Base-by-base conservation (phyloP, 1,140 invertebrate genomes). In the Eumaeus atala region DNA sequence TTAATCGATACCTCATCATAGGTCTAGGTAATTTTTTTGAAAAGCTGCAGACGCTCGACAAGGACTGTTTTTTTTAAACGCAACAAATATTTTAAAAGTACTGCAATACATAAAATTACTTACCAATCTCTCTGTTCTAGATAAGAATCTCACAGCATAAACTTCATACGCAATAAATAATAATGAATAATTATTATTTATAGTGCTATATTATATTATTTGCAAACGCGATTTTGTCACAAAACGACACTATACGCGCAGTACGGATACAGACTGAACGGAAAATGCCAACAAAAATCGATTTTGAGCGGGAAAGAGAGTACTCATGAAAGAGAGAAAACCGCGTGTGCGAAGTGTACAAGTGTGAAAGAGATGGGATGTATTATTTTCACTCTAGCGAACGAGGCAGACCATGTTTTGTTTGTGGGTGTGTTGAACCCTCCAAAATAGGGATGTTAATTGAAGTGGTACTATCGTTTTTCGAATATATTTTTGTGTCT, bases 381-480 rank as follows among this genome's bases (percentile, higher is more conserved):
- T 9, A 44, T 18, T 42, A 33, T 54, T 38, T 55, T 53, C 37
- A 9, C 42, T 42, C 21, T 38, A 37, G 51, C 51, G 37, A 52
- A 42, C 38, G 51, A 52, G 51, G 51, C 40, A 51, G 40, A 35
- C 61, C 59, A 44, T 59, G 53, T 54, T 63, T 60, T 60, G 57
- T 64, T 64, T 56, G 62, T 53, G 51, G 54, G 66, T 67, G 63
- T 63, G 68, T 75, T 61, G 66, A 66, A 72, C 67, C 64, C 66
- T 64, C 51, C 35, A 58, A 66, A 72, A 67, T 56, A 63, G 69
- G 73, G 67, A 53, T 66, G 61, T 48, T 66, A 61, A 49, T 36
- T 48, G 44, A 35, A 42, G 53, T 4, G 40, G 12, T 68, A 74
- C 67, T 54, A 68, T 59, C 34, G 48, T 56, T 67, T 54, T 50